phyloP scores from a whole-genome alignment of 1,140 invertebrate species.

The Magallana gigas region DNA sequence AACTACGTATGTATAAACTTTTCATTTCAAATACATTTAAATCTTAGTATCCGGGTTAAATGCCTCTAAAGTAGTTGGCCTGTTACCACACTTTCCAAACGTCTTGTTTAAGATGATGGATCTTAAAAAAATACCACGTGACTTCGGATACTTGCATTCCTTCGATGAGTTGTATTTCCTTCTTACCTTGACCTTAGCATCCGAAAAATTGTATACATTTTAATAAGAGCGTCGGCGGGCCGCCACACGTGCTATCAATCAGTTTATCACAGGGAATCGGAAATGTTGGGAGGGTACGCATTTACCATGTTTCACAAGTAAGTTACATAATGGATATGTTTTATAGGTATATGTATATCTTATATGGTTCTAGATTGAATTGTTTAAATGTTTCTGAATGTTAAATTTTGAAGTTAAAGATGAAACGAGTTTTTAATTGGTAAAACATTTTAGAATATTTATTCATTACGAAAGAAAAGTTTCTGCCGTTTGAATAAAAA shows the following conservation, averaged over 20 bases:
- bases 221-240: conserved; percentile 28
- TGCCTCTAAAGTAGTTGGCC: no score
- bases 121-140: conserved; percentile 12
- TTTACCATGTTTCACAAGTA: conserved; percentile 5
- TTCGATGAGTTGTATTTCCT: conserved; percentile 26
- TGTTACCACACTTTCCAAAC: neutral
- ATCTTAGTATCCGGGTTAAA: no score
- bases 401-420: neutral
- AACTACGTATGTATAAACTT: no score
- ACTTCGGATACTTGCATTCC: conserved; percentile 34
- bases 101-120: conserved; percentile 15
- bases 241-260: conserved; percentile 18
- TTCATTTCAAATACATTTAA: no score
- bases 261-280: neutral
- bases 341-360: neutral
- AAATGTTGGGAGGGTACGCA: neutral
- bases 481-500: no score
- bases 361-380: neutral
- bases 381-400: neutral
- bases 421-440: neutral
- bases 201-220: conserved; percentile 34
- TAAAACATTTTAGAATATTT: neutral
- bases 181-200: conserved; percentile 25
- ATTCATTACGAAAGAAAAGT: no score
- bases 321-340: neutral